A percentile compares a stretch with the other conserved stretches of the same genome.
Conservation (phyloP, 2,113 vertebrate species). For the Epinephelus moara region DNA sequence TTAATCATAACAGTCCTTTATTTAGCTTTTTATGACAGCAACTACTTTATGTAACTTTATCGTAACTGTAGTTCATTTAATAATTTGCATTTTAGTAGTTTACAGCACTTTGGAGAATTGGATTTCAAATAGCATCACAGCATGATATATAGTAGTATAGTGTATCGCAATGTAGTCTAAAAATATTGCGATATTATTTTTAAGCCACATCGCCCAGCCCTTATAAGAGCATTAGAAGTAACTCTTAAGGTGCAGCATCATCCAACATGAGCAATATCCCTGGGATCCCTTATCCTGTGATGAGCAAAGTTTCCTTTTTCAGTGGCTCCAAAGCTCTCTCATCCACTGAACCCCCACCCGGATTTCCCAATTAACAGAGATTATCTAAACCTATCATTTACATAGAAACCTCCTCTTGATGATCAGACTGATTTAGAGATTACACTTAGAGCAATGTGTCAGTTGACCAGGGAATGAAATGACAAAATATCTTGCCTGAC, state of each 20-base stretch:
- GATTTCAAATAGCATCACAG: too few relatives aligned
- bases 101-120: too few relatives aligned
- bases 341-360: background rate
- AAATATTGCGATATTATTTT: too few relatives aligned
- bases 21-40: too few relatives aligned
- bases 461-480: constrained; percentile 24
- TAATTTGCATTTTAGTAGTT: too few relatives aligned
- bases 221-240: too few relatives aligned
- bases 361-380: background rate
- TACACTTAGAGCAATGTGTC: constrained; percentile 12
- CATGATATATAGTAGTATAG: too few relatives aligned
- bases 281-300: background rate
- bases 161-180: too few relatives aligned
- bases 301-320: constrained; percentile 10
- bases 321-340: constrained; percentile 11
- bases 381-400: constrained; percentile 19
- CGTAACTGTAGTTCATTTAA: too few relatives aligned
- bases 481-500: constrained; percentile 46
- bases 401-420: constrained; percentile 12
- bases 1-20: too few relatives aligned
- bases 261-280: background rate
- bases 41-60: too few relatives aligned
- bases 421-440: constrained; percentile 26
- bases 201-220: too few relatives aligned
- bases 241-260: background rate